Percentiles rank a stretch among this genome's conserved stretches.
Conservation (phyloP, 2,888 invertebrate species). For the Resseliella maxima region DNA sequence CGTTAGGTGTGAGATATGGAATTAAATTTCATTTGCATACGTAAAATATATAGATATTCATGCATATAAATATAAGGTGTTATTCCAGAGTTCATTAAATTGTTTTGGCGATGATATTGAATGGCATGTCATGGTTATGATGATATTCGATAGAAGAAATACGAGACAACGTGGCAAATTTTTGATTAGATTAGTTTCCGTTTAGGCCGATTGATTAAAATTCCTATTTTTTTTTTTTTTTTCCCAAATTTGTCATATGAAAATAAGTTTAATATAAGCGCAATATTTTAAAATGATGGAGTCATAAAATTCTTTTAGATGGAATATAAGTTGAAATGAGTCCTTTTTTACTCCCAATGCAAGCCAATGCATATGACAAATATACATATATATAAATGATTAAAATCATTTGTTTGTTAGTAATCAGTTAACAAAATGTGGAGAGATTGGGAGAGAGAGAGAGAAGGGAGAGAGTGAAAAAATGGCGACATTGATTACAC, state of each 20-base stretch:
- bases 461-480: background rate
- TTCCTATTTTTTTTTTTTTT: too few species aligned
- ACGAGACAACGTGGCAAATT: background rate
- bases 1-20: background rate
- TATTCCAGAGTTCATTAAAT: background rate
- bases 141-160: background rate
- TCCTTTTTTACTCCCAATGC: background rate
- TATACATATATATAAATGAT: constrained; percentile 25
- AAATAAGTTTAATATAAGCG: background rate
- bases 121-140: background rate
- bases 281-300: background rate
- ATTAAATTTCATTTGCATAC: constrained; percentile 39
- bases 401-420: constrained; percentile 18
- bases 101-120: background rate
- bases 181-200: constrained; percentile 48
- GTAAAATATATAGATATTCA: background rate
- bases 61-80: background rate
- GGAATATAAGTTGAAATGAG: background rate
- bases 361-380: background rate
- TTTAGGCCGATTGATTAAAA: constrained; percentile 42
- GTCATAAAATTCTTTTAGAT: background rate
- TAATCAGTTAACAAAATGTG: constrained; percentile 22
- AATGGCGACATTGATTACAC: background rate
- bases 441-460: background rate
- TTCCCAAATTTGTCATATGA: background rate